Evolutionary conservation across 2,113 vertebrate genomes (phyloP).

Genomic region (Podarcis raffonei): DNA sequence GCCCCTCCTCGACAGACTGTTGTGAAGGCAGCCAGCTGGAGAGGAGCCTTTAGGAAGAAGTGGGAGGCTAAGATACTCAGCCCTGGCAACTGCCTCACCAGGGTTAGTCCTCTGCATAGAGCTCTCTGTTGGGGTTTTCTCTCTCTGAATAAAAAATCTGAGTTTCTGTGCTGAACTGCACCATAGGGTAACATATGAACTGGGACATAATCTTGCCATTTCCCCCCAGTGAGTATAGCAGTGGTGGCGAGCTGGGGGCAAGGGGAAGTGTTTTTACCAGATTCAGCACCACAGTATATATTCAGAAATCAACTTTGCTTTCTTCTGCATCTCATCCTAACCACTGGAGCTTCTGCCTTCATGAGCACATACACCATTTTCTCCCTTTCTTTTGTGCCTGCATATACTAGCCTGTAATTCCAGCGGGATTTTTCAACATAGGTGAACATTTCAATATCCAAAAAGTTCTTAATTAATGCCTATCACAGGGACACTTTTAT

Average conservation of each 20-base stretch:
- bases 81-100: no score
- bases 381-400: not conserved
- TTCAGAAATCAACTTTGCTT: not conserved
- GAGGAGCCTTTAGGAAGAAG: no score
- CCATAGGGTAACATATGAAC: no score
- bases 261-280: not conserved
- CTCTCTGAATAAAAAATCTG: no score
- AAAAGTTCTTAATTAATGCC: not conserved
- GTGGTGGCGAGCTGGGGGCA: not conserved
- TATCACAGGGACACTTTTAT: not conserved
- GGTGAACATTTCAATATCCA: not conserved
- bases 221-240: not conserved
- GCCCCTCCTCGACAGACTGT: no score
- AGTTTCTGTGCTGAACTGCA: no score
- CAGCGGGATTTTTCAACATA: not conserved
- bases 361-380: not conserved
- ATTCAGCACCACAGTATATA: not conserved
- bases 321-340: not conserved
- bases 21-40: no score
- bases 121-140: no score
- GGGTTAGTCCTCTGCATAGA: no score
- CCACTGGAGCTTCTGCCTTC: not conserved
- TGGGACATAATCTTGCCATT: not conserved
- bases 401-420: not conserved
- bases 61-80: no score